A percentile compares a stretch with the other conserved stretches of the same genome.
Conservation (phyloP, 2,113 vertebrate species). For the Tenebrosternarchus preto region DNA sequence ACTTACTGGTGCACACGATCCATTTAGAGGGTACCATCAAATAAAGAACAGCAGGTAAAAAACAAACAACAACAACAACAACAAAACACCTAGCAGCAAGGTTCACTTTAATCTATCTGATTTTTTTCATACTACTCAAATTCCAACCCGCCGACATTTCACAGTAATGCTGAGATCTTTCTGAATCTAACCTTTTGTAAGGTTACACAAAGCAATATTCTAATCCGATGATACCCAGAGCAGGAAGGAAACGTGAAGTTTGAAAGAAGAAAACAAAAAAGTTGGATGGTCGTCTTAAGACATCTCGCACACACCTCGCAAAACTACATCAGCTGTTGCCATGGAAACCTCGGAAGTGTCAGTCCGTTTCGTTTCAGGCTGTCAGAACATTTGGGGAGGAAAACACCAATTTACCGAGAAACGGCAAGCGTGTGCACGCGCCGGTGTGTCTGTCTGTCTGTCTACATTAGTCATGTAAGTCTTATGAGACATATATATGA, state of each 20-base stretch:
- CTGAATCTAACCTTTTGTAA: neutral
- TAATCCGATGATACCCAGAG: neutral
- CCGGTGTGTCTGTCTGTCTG: conserved; percentile 8
- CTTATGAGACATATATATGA: neutral
- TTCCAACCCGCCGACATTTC: no score
- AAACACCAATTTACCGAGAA: conserved; percentile 43
- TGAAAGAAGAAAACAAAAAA: neutral
- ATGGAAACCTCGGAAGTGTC: conserved; percentile 32
- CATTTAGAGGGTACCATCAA: no score
- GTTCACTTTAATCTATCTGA: no score
- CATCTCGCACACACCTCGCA: neutral
- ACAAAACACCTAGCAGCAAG: no score
- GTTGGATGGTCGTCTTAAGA: conserved; percentile 2
- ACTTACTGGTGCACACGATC: no score
- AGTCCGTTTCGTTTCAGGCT: conserved; percentile 36
- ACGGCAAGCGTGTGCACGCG: conserved; percentile 10
- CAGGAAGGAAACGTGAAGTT: neutral
- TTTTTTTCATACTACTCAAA: no score
- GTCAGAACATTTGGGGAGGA: conserved; percentile 38
- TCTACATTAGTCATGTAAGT: neutral
- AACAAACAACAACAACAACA: neutral
- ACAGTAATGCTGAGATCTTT: no score
- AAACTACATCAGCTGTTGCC: conserved; percentile 31
- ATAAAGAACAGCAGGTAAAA: neutral
- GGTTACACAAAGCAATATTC: neutral